A percentile compares a stretch with the other conserved stretches of the same genome.
These are phyloP conservation scores for Hanleya hanleyi DNA, from an alignment of 2,888 invertebrate species.

Conservation along the genomic window DNA sequence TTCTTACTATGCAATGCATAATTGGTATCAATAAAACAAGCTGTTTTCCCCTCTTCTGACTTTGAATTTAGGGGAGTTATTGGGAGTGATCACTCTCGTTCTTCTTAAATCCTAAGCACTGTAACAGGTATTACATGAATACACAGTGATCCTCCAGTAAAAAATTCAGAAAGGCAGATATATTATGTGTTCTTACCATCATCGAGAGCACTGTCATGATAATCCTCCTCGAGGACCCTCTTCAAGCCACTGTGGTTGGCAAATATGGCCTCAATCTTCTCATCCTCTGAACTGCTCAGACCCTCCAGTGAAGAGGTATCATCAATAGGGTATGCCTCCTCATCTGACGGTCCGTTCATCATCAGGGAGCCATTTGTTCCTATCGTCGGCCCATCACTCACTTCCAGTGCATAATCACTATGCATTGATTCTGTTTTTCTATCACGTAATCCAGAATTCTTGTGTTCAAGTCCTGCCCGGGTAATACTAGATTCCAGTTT, in stretches of 20 bases:
- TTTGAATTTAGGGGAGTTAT: too few relatives aligned
- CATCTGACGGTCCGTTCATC: neutral
- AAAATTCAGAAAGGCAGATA: too few relatives aligned
- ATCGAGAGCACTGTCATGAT: neutral
- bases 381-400: neutral
- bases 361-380: neutral
- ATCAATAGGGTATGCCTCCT: neutral
- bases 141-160: too few relatives aligned
- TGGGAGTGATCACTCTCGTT: too few relatives aligned
- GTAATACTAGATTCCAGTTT: neutral
- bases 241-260: neutral
- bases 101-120: too few relatives aligned
- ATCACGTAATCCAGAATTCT: neutral
- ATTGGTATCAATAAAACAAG: too few relatives aligned
- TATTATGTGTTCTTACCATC: conserved; percentile 5
- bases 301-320: neutral
- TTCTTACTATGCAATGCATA: too few relatives aligned
- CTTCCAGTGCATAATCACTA: neutral
- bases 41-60: too few relatives aligned
- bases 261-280: conserved; percentile 1
- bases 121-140: too few relatives aligned
- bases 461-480: neutral
- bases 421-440: too few relatives aligned
- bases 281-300: conserved; percentile 2
- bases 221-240: neutral